Percentiles rank a stretch among this genome's conserved stretches.
phyloP scores from a whole-genome alignment of 2,797 vertebrate genomes.

The Sebastes nivosus region DNA sequence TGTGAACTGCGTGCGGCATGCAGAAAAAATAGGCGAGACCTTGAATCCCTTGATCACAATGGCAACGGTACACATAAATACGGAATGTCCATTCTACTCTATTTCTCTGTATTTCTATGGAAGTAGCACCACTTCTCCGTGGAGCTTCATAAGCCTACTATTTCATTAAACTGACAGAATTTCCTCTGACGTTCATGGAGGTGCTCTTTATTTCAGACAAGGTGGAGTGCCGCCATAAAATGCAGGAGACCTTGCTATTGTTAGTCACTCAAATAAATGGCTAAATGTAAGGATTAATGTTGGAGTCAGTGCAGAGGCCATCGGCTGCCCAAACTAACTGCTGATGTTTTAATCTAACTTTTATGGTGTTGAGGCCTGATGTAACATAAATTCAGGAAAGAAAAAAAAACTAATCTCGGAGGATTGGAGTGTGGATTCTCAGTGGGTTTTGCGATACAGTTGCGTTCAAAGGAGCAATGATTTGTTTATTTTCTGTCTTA shows the following conservation, averaged over 20 bases:
- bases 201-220: background rate
- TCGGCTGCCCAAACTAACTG: background rate
- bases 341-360: background rate
- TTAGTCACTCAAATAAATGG: background rate
- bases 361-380: background rate
- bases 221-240: background rate
- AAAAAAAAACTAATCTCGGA: background rate
- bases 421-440: background rate
- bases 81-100: too few relatives aligned
- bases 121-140: background rate
- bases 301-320: background rate
- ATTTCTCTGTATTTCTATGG: too few relatives aligned
- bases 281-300: background rate
- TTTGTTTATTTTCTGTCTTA: background rate
- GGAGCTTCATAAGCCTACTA: background rate
- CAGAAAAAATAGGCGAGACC: too few relatives aligned
- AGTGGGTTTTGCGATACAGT: too few relatives aligned
- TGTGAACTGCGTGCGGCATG: fast-evolving
- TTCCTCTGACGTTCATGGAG: background rate
- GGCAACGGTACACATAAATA: too few relatives aligned
- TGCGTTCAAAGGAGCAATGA: background rate
- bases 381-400: background rate
- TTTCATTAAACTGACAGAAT: background rate
- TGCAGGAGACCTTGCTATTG: background rate
- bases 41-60: too few relatives aligned